Percentiles rank a stretch among this genome's conserved stretches.
phyloP scores from a whole-genome alignment of 2,113 vertebrate species.

The Laticauda laticaudata region DNA sequence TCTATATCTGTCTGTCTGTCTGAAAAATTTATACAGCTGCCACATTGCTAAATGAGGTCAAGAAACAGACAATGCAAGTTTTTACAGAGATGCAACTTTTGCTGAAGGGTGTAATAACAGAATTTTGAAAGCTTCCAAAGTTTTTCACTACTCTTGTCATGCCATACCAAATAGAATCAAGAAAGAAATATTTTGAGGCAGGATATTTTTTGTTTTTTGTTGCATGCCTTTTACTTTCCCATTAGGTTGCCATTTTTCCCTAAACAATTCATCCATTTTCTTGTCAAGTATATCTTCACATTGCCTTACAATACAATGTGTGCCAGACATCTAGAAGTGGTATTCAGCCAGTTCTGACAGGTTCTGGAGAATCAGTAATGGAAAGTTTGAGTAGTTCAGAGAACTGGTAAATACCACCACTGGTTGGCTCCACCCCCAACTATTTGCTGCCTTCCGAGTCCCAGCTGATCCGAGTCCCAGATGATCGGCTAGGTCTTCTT shows the following conservation, averaged over 20 bases:
- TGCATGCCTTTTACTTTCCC: not conserved
- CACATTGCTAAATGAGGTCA: not conserved
- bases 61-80: not conserved
- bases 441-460: too few relatives aligned
- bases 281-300: not conserved
- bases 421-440: too few relatives aligned
- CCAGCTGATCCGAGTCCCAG: too few relatives aligned
- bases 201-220: not conserved
- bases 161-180: not conserved
- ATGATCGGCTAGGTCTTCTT: too few relatives aligned
- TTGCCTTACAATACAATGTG: too few relatives aligned
- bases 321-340: not conserved
- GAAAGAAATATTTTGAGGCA: not conserved
- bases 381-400: too few relatives aligned
- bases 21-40: too few relatives aligned
- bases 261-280: not conserved
- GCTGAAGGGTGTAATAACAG: not conserved
- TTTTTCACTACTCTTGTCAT: not conserved
- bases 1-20: too few relatives aligned
- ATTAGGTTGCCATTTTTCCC: not conserved
- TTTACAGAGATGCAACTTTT: not conserved
- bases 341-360: too few relatives aligned
- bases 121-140: not conserved
- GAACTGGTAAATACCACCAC: too few relatives aligned
- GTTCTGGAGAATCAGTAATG: too few relatives aligned